Evolutionary conservation across 2,888 invertebrate species (phyloP), one percentile per base, ranked within the genome.

Genomic region (Nebria brevicollis): DNA sequence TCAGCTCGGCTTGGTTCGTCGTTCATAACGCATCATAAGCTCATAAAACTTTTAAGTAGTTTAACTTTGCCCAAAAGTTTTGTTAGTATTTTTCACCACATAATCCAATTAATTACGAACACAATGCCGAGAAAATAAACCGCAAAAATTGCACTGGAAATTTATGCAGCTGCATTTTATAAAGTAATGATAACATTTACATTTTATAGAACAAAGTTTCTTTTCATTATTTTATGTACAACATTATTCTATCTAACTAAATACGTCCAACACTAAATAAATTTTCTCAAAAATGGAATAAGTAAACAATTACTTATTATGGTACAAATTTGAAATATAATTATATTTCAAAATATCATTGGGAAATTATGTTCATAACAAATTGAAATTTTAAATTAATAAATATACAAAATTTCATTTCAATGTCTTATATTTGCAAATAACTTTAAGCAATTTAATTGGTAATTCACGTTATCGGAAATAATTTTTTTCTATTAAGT

Each of bases 11-110:
- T 11, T 2, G 4, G 54, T 54, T 54, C 54, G 54, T 54, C 54
- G 54, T 54, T 54, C 54, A 54, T 54, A 54, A 54, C 54, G 54
- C 54, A 54, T 54, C 54, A 54, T 54, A 54, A 54, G 54, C 54
- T 54, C 54, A 54, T 54, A 54, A 54, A 54, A 54, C 54, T 54
- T 54, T 54, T 54, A 54, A 54, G 54, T 54, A 54, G 54, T 54
- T 54, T 54, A 54, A 54, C 54, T 54, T 54, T 54, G 54, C 11
- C 54, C 54, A 6, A 54, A 54, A 54, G 54, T 54, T 54, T 54
- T 54, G 54, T 54, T 54, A 54, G 54, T 54, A 54, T 54, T 54
- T 54, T 54, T 54, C 54, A 54, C 54, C 54, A 54, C 54, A 54
- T 54, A 54, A 54, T 54, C 54, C 54, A 54, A 54, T 54, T 54